A percentile compares a stretch with the other conserved stretches of the same genome.
phyloP scores from a whole-genome alignment of 2,113 vertebrate species.

The Erpornis zantholeuca region DNA sequence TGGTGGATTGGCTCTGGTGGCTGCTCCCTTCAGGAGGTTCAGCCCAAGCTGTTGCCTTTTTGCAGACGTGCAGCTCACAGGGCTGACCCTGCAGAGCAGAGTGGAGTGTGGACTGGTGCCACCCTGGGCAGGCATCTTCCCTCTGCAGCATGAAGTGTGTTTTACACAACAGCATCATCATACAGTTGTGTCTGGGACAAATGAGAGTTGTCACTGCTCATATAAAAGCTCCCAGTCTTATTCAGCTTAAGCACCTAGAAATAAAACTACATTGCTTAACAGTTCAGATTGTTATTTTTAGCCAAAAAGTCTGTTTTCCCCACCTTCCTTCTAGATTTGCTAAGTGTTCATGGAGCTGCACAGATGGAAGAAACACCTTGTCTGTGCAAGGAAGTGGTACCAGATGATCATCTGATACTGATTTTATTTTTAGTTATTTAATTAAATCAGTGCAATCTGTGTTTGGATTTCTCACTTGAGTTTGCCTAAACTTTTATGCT shows the following conservation, averaged over 20 bases:
- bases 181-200: neutral
- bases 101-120: too few relatives aligned
- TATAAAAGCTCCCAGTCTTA: neutral
- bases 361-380: constrained; percentile 9
- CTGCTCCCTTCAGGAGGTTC: neutral
- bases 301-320: neutral
- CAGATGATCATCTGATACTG: neutral
- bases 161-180: neutral
- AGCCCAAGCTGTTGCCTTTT: neutral
- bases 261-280: neutral
- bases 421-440: constrained; percentile 13
- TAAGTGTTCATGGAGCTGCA: neutral
- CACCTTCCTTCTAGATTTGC: neutral
- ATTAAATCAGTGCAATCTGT: neutral
- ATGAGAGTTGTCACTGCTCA: neutral
- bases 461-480: neutral
- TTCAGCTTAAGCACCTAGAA: neutral
- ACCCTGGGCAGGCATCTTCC: neutral
- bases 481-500: neutral
- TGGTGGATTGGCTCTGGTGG: too few relatives aligned
- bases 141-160: neutral
- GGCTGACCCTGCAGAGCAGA: neutral
- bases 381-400: neutral
- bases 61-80: fast-evolving
- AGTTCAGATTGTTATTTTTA: neutral